A percentile compares a stretch with the other conserved stretches of the same genome.
phyloP scores from a whole-genome alignment of 2,888 invertebrate genomes.

The Tipula helvola region DNA sequence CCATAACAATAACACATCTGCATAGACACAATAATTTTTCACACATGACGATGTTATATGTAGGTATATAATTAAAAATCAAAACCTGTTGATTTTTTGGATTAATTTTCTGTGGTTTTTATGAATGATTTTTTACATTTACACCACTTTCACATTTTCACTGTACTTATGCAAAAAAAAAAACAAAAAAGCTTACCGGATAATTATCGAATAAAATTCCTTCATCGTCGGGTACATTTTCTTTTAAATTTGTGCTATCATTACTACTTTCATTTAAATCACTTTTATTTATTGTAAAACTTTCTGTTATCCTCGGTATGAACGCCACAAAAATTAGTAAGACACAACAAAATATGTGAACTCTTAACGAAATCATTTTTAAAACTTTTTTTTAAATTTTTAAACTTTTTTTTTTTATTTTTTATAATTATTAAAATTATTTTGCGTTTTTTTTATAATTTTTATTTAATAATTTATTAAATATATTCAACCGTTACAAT shows the following conservation, averaged over 20 bases:
- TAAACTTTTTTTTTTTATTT: not conserved
- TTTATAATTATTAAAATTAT: not conserved
- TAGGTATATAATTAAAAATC: not conserved
- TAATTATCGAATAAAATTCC: constrained; percentile 30
- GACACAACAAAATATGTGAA: not conserved
- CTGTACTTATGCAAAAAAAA: not conserved
- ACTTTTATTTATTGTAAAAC: not conserved
- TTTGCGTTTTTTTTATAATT: not conserved
- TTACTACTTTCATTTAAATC: not conserved
- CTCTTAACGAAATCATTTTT: not conserved
- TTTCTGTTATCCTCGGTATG: not conserved
- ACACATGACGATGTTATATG: not conserved
- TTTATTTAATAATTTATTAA: not conserved
- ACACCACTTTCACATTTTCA: not conserved
- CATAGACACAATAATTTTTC: not conserved
- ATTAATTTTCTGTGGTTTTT: not conserved
- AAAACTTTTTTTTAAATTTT: not conserved
- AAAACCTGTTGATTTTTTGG: not conserved
- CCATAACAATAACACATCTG: not conserved
- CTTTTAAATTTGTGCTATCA: not conserved
- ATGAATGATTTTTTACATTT: not conserved
- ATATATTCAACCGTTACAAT: not conserved
- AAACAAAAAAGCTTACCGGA: constrained; percentile 25
- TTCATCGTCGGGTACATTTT: constrained; percentile 6
- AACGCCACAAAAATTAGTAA: not conserved